Base-by-base conservation (phyloP, 2,888 invertebrate species). In the Hermodice carunculata region DNA sequence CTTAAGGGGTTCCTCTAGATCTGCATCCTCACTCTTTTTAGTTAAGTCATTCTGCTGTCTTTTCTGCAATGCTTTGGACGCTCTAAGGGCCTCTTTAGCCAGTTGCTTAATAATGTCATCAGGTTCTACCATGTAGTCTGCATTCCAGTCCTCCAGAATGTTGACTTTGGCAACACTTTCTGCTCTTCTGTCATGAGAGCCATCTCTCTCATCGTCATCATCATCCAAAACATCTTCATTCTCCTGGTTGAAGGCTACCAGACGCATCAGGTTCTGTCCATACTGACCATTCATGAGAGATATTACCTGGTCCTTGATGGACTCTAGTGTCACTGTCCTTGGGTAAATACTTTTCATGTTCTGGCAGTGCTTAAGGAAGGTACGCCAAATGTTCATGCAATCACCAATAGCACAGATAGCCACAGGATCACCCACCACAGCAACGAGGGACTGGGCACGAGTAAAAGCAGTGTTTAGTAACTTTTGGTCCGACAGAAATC, bases 391-490 rank as follows among this genome's bases (percentile, higher is more conserved):
- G 28, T 31, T 64, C 60, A 63, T 43, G 66, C 82, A 82, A 32
- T 83, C 81, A 17, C 84, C 83, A 1, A 81, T 75, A 6, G 78
- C 75, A 69, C 83, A 82, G 43, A 83, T 69, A 19, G 79, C 81
- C 4, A 81, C 76, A 4, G 81, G 81, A 62, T 83, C 81, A 8
- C 83, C 83, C 3, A 83, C 78, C 22, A 81, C 78, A 26, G 78
- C 80, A 17, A 82, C 79, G 52, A 78, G 67, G 1, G 79, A 79
- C 71, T 81, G 75, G 22, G 81, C 79, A 26, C 81, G 65, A 0
- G 84, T 83, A 29, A 85, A 66, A 2, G 83, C 84, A 1, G 84
- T 83, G 70, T 85, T 85, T 19, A 85, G 71, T 28, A 85, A 73
- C 63, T 83, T 83, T 4, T 74, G 66, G 58, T 85, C 81, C 3